Evolutionary conservation across 2,888 invertebrate species (phyloP).

Genomic region (Standfussiana lucernea): DNA sequence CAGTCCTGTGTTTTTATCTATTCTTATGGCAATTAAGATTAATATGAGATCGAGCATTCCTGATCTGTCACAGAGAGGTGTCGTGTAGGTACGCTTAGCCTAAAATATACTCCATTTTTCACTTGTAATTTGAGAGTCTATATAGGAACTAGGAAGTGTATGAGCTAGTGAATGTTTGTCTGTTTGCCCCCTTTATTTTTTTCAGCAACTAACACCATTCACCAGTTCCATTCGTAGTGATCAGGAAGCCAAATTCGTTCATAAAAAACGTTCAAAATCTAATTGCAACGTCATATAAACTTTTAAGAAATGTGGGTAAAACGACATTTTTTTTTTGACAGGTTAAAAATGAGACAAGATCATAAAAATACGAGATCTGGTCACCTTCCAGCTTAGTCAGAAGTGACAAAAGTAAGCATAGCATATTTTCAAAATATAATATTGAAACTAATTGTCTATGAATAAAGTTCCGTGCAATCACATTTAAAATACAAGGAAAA

Average conservation of each 20-base stretch:
- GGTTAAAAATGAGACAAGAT: not conserved
- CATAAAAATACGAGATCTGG: not conserved
- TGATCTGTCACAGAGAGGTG: constrained; percentile 1
- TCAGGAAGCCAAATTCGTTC: not conserved
- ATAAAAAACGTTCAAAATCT: not conserved
- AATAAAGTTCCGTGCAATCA: not conserved
- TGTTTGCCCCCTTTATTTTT: too few species aligned
- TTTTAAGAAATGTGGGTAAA: not conserved
- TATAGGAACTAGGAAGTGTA: not conserved
- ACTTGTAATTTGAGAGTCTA: constrained; percentile 14
- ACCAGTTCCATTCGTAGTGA: too few species aligned
- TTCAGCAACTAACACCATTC: too few species aligned
- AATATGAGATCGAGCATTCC: constrained; percentile 23
- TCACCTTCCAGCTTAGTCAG: not conserved
- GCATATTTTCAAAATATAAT: not conserved
- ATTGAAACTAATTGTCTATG: not conserved
- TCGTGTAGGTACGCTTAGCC: not conserved
- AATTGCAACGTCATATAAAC: not conserved
- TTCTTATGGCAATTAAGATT: constrained; percentile 37
- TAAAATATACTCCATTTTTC: constrained; percentile 23
- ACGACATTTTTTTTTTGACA: not conserved
- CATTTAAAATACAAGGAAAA: not conserved
- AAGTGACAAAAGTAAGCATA: not conserved
- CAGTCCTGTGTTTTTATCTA: constrained; percentile 22
- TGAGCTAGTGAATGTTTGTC: not conserved